A percentile compares a stretch with the other conserved stretches of the same genome.
Conservation (phyloP, 2,888 invertebrate genomes). For the Trichogramma dendrolimi region DNA sequence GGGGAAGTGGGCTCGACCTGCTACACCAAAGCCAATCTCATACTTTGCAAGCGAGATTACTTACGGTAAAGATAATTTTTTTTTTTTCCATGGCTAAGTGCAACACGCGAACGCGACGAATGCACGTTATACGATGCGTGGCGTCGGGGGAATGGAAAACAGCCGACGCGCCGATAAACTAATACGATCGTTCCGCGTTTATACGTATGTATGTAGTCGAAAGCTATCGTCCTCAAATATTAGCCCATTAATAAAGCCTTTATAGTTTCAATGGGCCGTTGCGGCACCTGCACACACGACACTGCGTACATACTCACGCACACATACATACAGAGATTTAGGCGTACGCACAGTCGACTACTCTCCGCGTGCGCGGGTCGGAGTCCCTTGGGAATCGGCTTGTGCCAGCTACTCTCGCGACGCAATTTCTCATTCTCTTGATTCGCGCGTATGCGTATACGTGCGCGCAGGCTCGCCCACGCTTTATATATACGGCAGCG, state of each 20-base stretch:
- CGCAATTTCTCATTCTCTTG: slow-evolving; percentile 39
- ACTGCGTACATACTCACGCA: too few species aligned
- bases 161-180: background rate
- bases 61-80: slow-evolving; percentile 63
- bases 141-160: background rate
- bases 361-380: slow-evolving; percentile 10
- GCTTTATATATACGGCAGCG: slow-evolving; percentile 41
- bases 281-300: slow-evolving; percentile 30
- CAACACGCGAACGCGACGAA: too few species aligned
- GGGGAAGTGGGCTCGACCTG: slow-evolving; percentile 89
- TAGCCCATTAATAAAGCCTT: slow-evolving; percentile 51
- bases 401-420: slow-evolving; percentile 26
- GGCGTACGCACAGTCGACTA: slow-evolving; percentile 4
- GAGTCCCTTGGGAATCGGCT: slow-evolving; percentile 23
- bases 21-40: slow-evolving; percentile 85
- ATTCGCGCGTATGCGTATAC: too few species aligned
- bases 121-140: too few species aligned
- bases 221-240: slow-evolving; percentile 49
- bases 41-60: slow-evolving; percentile 88
- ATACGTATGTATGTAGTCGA: background rate
- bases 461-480: too few species aligned
- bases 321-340: too few species aligned
- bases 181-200: too few species aligned
- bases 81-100: too few species aligned
- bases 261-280: slow-evolving; percentile 43